Evolutionary conservation across 2,888 invertebrate species (phyloP).

Genomic region (Melieria crassipennis): DNA sequence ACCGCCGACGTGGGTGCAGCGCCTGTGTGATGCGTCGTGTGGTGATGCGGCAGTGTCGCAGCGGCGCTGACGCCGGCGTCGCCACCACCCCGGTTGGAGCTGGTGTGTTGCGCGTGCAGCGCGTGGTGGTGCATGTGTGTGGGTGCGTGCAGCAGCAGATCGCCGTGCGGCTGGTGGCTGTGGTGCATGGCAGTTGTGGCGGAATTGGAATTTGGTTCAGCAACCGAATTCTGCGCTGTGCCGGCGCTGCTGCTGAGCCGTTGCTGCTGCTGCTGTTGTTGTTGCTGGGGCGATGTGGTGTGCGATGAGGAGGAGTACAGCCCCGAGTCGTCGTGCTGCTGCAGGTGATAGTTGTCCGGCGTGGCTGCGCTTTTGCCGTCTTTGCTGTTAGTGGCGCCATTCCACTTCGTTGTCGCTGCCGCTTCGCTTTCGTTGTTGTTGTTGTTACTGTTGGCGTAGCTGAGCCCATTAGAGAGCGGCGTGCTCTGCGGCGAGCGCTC

Average conservation of each 20-base stretch:
- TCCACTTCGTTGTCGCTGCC: conserved; percentile 54
- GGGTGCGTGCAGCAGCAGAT: not conserved
- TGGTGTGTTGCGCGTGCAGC: conserved; percentile 31
- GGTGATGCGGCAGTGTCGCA: conserved; percentile 37
- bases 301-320: conserved; percentile 60
- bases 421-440: conserved; percentile 50
- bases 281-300: conserved; percentile 59
- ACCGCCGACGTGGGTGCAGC: conserved; percentile 34
- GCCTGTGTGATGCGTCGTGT: conserved; percentile 38
- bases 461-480: conserved; percentile 63
- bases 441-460: conserved; percentile 46
- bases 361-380: conserved; percentile 51
- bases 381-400: conserved; percentile 51
- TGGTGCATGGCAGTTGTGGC: conserved; percentile 41
- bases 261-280: conserved; percentile 44
- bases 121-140: conserved; percentile 7
- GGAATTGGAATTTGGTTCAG: conserved; percentile 44
- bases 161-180: conserved; percentile 8
- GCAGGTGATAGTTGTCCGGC: conserved; percentile 57
- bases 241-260: conserved; percentile 39
- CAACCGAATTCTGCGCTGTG: conserved; percentile 52
- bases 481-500: conserved; percentile 63
- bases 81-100: conserved; percentile 4
- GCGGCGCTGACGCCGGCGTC: conserved; percentile 40
- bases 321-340: conserved; percentile 57